Evolutionary conservation across 2,797 vertebrate genomes (phyloP), one percentile per base, ranked within the genome.

Genomic region (Lepus oiostolus): DNA sequence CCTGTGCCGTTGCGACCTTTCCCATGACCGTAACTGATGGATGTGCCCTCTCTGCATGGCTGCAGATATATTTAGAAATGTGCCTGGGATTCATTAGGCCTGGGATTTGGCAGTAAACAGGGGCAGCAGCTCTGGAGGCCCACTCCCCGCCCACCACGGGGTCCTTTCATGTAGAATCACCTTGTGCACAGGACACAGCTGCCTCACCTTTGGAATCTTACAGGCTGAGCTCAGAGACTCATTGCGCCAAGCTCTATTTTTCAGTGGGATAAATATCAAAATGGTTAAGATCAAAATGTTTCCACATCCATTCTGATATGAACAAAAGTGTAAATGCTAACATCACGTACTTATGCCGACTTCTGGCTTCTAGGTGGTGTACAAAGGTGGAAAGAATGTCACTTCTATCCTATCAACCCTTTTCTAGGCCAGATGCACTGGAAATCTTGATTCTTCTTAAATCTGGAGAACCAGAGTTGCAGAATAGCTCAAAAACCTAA

Each of bases 1-100:
- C n/a, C 84, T 88, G 70, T 60, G 47, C 74, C 79, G 60, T n/a
- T 58, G n/a, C 96, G 96, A 96, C 95, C 96, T 97, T 97, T 97
- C 97, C 87, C 96, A 97, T 83, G 95, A 95, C 96, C 89, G 13
- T 71, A 96, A 96, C 84, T 94, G 89, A 87, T 85, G 83, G 81
- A 52, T 87, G 14, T 92, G 67, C 47, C 83, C 83, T 68, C 67
- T 93, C 84, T 60, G 35, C 88, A 92, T 74, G 38, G 83, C 85
- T 94, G 77, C 22, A 12, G 76, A 79, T 96, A 96, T 95, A 96
- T 96, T 97, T 97, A 97, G 96, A 91, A 97, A 92, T 58, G 54
- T 4, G 95, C 65, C 77, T 93, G 38, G 97, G 97, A 97, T 87
- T 97, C 96, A 97, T 84, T 95, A 42, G 60, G 32, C 17, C 26